These are phyloP conservation scores for Semicossyphus pulcher DNA, from an alignment of 2,113 vertebrate species.

Conservation along the genomic window DNA sequence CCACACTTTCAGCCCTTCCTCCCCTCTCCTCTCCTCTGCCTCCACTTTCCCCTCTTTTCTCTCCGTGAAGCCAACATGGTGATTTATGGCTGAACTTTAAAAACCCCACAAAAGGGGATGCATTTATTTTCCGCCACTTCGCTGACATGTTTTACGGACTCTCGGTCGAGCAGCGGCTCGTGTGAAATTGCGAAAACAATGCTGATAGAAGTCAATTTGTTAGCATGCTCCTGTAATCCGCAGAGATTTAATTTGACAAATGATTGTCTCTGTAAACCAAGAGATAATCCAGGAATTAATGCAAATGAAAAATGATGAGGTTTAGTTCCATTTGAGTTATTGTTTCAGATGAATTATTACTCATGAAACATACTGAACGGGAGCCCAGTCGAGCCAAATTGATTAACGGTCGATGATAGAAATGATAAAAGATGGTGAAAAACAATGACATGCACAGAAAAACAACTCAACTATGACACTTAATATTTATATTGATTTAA, in stretches of 20 bases:
- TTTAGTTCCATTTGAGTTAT: slow-evolving; percentile 40
- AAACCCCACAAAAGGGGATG: slow-evolving; percentile 24
- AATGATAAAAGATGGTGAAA: background rate
- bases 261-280: slow-evolving; percentile 30
- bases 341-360: slow-evolving; percentile 12
- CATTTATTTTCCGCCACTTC: slow-evolving; percentile 19
- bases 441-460: no score
- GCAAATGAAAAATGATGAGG: slow-evolving; percentile 35
- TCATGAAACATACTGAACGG: background rate
- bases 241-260: slow-evolving; percentile 39
- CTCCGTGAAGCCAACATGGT: slow-evolving; percentile 17
- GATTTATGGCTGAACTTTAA: slow-evolving; percentile 49
- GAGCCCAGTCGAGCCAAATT: background rate
- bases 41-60: background rate
- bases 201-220: background rate
- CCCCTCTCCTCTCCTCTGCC: background rate
- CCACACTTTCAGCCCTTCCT: slow-evolving; percentile 24
- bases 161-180: background rate
- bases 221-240: slow-evolving; percentile 20
- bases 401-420: background rate
- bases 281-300: slow-evolving; percentile 51
- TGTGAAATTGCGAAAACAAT: slow-evolving; percentile 29
- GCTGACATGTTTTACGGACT: slow-evolving; percentile 3
- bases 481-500: background rate
- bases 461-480: no score